These are phyloP conservation scores for Idaea aversata DNA, from an alignment of 2,888 invertebrate genomes.

Conservation along the genomic window DNA sequence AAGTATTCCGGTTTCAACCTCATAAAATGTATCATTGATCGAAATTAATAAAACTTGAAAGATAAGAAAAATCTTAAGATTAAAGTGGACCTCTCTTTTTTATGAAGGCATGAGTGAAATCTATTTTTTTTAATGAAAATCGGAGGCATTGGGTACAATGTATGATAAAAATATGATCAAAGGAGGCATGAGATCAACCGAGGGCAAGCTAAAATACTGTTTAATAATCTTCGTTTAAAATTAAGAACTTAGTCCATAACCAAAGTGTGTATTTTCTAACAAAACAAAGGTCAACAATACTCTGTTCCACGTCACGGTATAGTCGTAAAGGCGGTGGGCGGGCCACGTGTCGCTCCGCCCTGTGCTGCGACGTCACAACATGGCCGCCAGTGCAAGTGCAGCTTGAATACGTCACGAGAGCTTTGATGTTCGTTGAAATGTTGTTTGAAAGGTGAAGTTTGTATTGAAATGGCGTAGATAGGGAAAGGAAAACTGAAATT, in stretches of 20 bases:
- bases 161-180: too few relatives aligned
- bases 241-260: not conserved
- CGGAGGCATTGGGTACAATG: too few relatives aligned
- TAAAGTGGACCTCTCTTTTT: too few relatives aligned
- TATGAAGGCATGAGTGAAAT: too few relatives aligned
- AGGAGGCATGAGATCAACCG: too few relatives aligned
- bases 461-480: not conserved
- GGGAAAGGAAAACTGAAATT: not conserved
- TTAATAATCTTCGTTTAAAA: not conserved
- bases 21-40: too few relatives aligned
- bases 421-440: not conserved
- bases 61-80: too few relatives aligned
- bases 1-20: too few relatives aligned
- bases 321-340: conserved; percentile 46
- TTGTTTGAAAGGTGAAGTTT: not conserved
- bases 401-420: not conserved
- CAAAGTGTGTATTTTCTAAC: not conserved
- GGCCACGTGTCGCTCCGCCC: conserved; percentile 54
- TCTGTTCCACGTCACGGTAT: conserved; percentile 19
- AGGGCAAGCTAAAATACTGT: not conserved
- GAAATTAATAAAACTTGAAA: too few relatives aligned
- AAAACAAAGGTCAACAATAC: not conserved
- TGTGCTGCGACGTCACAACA: conserved; percentile 61
- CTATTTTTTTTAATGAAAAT: too few relatives aligned
- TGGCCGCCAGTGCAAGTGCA: conserved; percentile 65